Conservation (phyloP, 2,113 vertebrate genomes). For the Calidris pygmaea region DNA sequence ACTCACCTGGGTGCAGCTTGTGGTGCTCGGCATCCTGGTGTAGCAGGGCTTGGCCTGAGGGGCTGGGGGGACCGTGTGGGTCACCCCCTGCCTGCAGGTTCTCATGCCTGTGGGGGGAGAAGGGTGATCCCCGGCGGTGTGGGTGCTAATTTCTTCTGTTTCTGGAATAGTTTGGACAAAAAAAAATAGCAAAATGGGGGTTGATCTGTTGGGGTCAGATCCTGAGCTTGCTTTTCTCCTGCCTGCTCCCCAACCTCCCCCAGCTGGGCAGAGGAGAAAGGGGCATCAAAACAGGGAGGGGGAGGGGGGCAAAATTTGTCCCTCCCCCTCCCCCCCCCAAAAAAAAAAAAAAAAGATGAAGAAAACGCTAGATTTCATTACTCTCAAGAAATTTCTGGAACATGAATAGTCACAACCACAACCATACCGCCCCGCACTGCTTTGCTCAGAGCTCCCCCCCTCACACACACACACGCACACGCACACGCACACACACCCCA, state of each 20-base stretch:
- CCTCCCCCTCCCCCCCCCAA: no score
- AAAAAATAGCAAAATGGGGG: neutral
- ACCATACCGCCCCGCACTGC: neutral
- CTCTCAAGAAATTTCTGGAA: conserved; percentile 75
- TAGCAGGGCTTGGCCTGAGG: neutral
- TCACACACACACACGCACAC: no score
- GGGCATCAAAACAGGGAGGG: neutral
- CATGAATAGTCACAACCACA: neutral
- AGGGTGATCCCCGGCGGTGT: neutral
- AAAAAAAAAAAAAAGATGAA: neutral
- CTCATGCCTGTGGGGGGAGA: neutral
- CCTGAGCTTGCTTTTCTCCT: neutral
- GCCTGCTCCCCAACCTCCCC: neutral
- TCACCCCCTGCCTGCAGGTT: neutral
- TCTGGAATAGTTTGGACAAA: neutral
- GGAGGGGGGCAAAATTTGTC: no score
- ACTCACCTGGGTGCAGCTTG: neutral
- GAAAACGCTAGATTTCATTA: conserved; percentile 10
- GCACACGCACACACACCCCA: neutral
- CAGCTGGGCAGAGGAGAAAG: neutral
- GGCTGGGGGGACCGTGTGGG: neutral
- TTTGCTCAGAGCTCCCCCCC: neutral
- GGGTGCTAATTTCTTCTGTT: neutral
- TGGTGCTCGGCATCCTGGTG: neutral
- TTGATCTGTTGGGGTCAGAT: neutral